phyloP scores from a whole-genome alignment of 2,888 invertebrate genomes.

The Mechanitis messenoides region DNA sequence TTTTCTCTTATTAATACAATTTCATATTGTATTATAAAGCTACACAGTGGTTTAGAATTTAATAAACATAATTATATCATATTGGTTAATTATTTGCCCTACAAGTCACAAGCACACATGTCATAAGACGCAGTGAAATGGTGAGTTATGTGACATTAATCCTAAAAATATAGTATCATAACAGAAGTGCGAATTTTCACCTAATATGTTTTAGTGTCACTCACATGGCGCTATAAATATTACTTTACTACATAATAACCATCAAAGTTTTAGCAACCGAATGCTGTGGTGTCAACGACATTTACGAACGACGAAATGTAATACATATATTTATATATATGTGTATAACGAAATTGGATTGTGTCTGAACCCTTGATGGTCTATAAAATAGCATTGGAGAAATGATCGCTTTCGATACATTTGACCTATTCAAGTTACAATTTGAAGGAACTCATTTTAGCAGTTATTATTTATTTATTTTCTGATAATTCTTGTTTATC shows the following conservation, averaged over 20 bases:
- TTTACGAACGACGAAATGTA: conserved; percentile 28
- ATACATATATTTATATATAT: conserved; percentile 34
- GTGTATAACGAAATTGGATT: conserved; percentile 36
- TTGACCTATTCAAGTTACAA: conserved; percentile 36
- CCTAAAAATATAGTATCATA: too few species aligned
- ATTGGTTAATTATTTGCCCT: too few species aligned
- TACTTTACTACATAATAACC: conserved; percentile 29
- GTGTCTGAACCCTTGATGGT: conserved; percentile 43
- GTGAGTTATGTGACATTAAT: too few species aligned
- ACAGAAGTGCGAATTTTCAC: too few species aligned
- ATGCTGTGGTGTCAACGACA: conserved; percentile 27
- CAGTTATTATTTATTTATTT: conserved; percentile 26
- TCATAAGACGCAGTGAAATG: too few species aligned
- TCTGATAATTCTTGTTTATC: too few species aligned
- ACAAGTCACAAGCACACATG: too few species aligned
- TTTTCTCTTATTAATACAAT: too few species aligned
- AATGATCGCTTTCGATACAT: conserved; percentile 35
- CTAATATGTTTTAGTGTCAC: too few species aligned
- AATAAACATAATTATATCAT: too few species aligned
- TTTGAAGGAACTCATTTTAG: conserved; percentile 33
- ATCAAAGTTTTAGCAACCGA: conserved; percentile 32
- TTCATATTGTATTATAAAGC: too few species aligned
- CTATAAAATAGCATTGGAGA: conserved; percentile 44
- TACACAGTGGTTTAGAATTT: too few species aligned
- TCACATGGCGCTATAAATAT: conserved; percentile 24